Evolutionary conservation across 2,797 vertebrate species (phyloP), one percentile per base, ranked within the genome.

Genomic region (Tiaroga cobitis): DNA sequence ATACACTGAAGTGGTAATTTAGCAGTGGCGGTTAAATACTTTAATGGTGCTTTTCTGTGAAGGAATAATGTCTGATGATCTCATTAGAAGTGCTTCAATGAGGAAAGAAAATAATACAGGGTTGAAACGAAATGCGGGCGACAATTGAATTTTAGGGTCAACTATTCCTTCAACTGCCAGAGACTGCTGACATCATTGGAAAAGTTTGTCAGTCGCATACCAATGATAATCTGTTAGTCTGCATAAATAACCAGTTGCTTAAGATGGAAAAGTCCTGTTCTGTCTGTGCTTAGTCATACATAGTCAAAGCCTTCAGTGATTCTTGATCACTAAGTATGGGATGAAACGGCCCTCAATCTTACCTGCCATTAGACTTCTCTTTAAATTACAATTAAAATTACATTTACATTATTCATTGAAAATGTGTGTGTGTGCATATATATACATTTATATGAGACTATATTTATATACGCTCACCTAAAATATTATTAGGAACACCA

Each of bases 231-330:
- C 29, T 37, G 46, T 26, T 65, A 24, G 4, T 73, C 54, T 43
- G 1, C 26, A 21, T 70, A n/a, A 76, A 76, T 74, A 74, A 26
- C 68, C 26, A 26, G 56, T 24, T 26, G 26, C 29, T 46, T 34
- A 82, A 74, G 8, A 74, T 8, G 26, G 70, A 16, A 61, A 73
- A 34, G 11, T 1, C 34, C 49, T 59, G 49, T 81, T 51, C 65
- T 82, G 69, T 74, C 56, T 3, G 13, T 26, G 19, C 39, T 51
- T 39, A 65, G 43, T 83, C 81, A 83, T 63, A 15, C 29, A 39
- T 5, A 67, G 21, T 15, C 59, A 63, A 46, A 49, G 41, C 8
- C 15, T 59, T 56, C 7, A 73, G n/a, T 8, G 49, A 37, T 76
- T 39, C 51, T 39, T 24, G 32, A 77, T 37, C 37, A 37, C 37